These are phyloP conservation scores for Ammospiza maritima DNA, from an alignment of 2,797 vertebrate genomes.

Conservation along the genomic window DNA sequence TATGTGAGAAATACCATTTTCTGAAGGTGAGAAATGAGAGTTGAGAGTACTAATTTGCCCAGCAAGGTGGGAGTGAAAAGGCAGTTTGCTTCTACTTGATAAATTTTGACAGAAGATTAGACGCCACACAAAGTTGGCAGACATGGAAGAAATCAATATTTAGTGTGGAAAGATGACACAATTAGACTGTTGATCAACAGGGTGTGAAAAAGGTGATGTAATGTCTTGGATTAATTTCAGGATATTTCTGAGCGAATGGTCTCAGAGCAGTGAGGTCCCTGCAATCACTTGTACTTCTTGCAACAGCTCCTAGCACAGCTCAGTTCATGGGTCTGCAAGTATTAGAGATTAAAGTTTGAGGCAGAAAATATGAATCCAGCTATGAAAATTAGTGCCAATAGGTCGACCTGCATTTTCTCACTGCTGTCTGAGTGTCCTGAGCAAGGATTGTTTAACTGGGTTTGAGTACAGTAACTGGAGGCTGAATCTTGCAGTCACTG, in stretches of 20 bases:
- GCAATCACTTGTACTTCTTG: not conserved
- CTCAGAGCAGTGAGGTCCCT: fast-evolving
- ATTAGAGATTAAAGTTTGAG: not conserved
- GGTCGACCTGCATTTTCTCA: not conserved
- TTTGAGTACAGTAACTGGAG: not conserved
- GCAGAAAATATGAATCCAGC: not conserved
- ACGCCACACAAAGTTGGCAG: constrained; percentile 33
- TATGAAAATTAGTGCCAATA: not conserved
- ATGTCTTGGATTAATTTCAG: not conserved
- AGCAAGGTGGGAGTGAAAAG: constrained; percentile 20
- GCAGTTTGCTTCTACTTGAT: constrained; percentile 50
- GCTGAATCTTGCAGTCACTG: not conserved
- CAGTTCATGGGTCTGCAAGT: not conserved
- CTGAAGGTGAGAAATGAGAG: not conserved
- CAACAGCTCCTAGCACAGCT: not conserved
- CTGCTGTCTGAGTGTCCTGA: not conserved
- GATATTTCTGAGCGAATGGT: not conserved
- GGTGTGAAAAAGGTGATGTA: not conserved
- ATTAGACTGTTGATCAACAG: not conserved
- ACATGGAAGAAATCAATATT: constrained; percentile 56
- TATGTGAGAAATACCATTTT: not conserved
- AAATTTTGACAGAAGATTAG: constrained; percentile 70
- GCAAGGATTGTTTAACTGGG: not conserved
- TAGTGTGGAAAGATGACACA: constrained; percentile 14
- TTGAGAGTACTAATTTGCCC: constrained; percentile 1